Evolutionary conservation across 2,797 vertebrate genomes (phyloP), one percentile per base, ranked within the genome.

Genomic region (Darevskia nairensis): DNA sequence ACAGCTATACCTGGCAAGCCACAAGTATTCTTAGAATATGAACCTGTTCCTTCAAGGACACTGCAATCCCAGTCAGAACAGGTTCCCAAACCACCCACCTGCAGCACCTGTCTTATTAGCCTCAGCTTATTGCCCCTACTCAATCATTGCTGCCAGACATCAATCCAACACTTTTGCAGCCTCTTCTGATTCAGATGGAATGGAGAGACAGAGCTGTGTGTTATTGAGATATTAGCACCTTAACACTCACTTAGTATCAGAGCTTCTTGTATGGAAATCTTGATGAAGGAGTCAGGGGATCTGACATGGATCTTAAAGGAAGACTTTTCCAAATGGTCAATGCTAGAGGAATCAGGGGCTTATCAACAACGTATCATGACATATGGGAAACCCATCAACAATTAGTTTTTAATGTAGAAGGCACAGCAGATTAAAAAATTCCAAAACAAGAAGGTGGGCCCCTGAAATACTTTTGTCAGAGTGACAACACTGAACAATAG

Each of bases 371-470:
- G 83, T 41, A 79, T n/a, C 19, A 82, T 59, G 32, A 44, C 39
- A 59, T 75, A 17, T 0, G 77, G 69, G 32, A 88, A 90, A 66
- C 8, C 50, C 41, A 86, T 71, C 7, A 64, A 50, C 1, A 32
- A 55, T 29, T 64, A 82, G 85, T 66, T 75, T 87, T 72, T 78
- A 75, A 86, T 75, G 75, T 0, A 0, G 21, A 17, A 39, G 39
- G 50, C 44, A 84, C 71, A 64, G 11, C 19, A 66, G 32, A 61
- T 80, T 19, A 86, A 15, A 2, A 9, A 84, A 11, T 44, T 81
- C 61, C 85, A 85, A 92, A 11, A 50, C 86, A 80, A 81, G 82
- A 74, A 85, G 5, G 55, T 10, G n/a, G 55, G 55, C 25, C 39
- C 83, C 27, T n/a, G 90, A 85, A 93, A 86, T 21, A 90, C 0